These are phyloP conservation scores for Acrobasis repandana DNA, from an alignment of 2,888 invertebrate genomes.

Conservation along the genomic window DNA sequence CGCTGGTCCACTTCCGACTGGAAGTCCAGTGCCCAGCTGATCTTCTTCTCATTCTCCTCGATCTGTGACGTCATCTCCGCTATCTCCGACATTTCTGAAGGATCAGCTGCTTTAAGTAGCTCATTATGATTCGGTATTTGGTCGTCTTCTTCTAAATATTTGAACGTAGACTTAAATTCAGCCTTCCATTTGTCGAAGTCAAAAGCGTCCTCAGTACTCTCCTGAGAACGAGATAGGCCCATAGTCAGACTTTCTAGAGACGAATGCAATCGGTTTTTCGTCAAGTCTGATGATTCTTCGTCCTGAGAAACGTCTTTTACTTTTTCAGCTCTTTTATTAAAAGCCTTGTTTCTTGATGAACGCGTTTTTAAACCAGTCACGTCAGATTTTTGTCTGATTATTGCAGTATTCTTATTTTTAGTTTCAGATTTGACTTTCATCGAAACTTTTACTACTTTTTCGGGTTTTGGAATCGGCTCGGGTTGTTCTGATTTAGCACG, in stretches of 20 bases:
- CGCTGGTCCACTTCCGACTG: conserved; percentile 88
- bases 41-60: conserved; percentile 80
- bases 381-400: conserved; percentile 84
- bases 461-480: conserved; percentile 35
- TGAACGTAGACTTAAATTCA: conserved; percentile 69
- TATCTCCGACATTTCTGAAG: conserved; percentile 77
- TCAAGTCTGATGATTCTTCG: conserved; percentile 53
- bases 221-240: conserved; percentile 68
- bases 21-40: conserved; percentile 84
- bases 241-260: conserved; percentile 73
- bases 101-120: conserved; percentile 69
- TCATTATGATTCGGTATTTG: conserved; percentile 68
- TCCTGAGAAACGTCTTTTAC: conserved; percentile 50
- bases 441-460: conserved; percentile 41
- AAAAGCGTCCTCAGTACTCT: conserved; percentile 67
- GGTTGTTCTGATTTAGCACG: conserved; percentile 73
- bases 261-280: conserved; percentile 71
- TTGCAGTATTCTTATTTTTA: conserved; percentile 59
- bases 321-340: conserved; percentile 61
- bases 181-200: conserved; percentile 77
- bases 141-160: conserved; percentile 72
- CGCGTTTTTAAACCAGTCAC: conserved; percentile 82
- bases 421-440: conserved; percentile 53
- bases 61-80: conserved; percentile 79
- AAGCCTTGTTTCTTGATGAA: conserved; percentile 59